Conservation (phyloP, 2,113 vertebrate species). For the human region DNA sequence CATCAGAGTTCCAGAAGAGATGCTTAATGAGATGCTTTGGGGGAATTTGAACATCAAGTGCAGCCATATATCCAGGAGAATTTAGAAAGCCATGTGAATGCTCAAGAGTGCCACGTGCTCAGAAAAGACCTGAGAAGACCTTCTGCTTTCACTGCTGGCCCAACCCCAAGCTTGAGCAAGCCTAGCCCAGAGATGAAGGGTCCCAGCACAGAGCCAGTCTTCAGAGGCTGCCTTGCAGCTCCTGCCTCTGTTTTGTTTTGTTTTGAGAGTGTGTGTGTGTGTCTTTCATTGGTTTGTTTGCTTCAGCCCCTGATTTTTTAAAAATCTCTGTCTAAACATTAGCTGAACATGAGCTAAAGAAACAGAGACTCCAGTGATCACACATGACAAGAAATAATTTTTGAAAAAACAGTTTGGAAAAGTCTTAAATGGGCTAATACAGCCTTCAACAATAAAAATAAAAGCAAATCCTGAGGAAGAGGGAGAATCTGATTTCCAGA, state of each 20-base stretch:
- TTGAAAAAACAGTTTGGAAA: not conserved
- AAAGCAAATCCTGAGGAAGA: not conserved
- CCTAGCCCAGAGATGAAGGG: not conserved
- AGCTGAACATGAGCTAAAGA: not conserved
- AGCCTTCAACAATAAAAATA: not conserved
- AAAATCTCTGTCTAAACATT: not conserved
- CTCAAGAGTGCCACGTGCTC: not conserved
- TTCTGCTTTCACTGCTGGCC: not conserved
- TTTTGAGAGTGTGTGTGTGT: not conserved
- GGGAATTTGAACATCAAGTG: not conserved
- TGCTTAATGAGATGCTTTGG: not conserved
- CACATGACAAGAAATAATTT: not conserved
- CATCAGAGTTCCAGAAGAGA: not conserved
- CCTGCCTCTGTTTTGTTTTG: not conserved
- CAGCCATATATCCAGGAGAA: not conserved
- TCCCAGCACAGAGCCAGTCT: not conserved
- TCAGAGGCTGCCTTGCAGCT: not conserved
- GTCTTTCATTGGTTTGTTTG: not conserved
- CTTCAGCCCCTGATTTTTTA: not conserved
- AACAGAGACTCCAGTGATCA: not conserved
- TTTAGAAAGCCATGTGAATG: not conserved
- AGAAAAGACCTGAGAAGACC: not conserved
- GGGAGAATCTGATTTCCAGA: not conserved
- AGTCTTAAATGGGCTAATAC: not conserved
- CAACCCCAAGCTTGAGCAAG: not conserved